A percentile compares a stretch with the other conserved stretches of the same genome.
These are phyloP conservation scores for Etheostoma perlongum DNA, from an alignment of 2,797 vertebrate genomes.

Conservation along the genomic window DNA sequence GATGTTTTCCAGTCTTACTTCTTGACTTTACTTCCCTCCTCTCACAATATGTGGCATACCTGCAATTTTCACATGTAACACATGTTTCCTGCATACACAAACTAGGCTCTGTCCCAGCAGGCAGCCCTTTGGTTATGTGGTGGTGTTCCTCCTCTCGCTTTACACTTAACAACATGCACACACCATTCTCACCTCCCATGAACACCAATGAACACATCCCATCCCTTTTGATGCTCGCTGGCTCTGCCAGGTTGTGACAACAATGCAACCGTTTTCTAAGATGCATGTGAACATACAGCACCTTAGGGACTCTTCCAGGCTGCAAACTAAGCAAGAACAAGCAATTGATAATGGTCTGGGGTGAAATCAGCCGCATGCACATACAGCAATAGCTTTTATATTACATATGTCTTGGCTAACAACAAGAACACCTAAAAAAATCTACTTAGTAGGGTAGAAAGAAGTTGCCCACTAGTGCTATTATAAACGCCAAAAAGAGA, in stretches of 20 bases:
- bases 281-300: conserved; percentile 13
- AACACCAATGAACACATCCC: neutral
- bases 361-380: conserved; percentile 2
- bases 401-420: neutral
- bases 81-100: neutral
- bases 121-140: neutral
- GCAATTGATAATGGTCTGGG: conserved; percentile 1
- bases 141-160: no score
- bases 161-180: neutral
- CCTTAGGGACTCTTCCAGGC: conserved; percentile 8
- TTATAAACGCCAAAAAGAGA: neutral
- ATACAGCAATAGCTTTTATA: no score
- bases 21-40: neutral
- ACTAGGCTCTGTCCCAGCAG: neutral
- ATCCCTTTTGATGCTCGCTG: neutral
- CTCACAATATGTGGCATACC: conserved; percentile 1
- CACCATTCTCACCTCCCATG: no score
- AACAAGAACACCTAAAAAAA: neutral
- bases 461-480: neutral
- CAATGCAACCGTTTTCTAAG: conserved; percentile 4
- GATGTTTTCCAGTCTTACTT: neutral
- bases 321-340: conserved; percentile 33
- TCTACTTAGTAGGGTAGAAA: neutral
- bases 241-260: neutral
- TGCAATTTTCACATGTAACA: conserved; percentile 9